Evolutionary conservation across 2,797 vertebrate species (phyloP), one percentile per base, ranked within the genome.

Genomic region (Gobio occitaniae): DNA sequence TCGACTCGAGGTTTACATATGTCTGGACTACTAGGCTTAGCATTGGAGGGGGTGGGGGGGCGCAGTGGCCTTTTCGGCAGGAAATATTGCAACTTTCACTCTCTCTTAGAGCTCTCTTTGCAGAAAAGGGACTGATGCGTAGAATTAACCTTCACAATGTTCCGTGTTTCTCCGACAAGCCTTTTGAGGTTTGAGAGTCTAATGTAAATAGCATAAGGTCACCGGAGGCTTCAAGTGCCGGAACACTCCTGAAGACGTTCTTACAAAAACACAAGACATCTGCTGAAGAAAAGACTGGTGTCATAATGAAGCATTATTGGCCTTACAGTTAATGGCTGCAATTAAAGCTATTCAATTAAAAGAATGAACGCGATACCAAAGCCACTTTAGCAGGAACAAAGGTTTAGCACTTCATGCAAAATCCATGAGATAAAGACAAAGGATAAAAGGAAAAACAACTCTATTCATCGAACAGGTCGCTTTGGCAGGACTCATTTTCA

Each of bases 121-220:
- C 41, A 66, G 70, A 52, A 66, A 50, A 83, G 75, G 50, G 83
- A 76, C 29, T 74, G 70, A 65, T 74, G 70, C 59, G 29, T 80
- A 80, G 78, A 82, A 82, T 82, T 82, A 61, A 82, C 68, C 68
- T 70, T 82, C 80, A 54, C 19, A 54, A 68, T 69, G 52, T 74
- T 59, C 36, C 36, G 2, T 47, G 52, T 36, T 48, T 48, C 70
- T 75, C 15, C 2, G 10, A 54, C 65, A n/a, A 38, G 44, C 47
- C 54, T 63, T 72, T 48, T n/a, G 56, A 70, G n/a, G 41, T 78
- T 36, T 61, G 52, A 70, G 50, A 70, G 25, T 32, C 63, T 48
- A 48, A 84, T 44, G 65, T 78, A 38, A 63, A 84, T 78, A 63
- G 75, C 54, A 48, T 48, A 48, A 77, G 61, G 82, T 84, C 72